Evolutionary conservation across 2,113 vertebrate species (phyloP), one percentile per base, ranked within the genome.

Genomic region (Oophaga pumilio): DNA sequence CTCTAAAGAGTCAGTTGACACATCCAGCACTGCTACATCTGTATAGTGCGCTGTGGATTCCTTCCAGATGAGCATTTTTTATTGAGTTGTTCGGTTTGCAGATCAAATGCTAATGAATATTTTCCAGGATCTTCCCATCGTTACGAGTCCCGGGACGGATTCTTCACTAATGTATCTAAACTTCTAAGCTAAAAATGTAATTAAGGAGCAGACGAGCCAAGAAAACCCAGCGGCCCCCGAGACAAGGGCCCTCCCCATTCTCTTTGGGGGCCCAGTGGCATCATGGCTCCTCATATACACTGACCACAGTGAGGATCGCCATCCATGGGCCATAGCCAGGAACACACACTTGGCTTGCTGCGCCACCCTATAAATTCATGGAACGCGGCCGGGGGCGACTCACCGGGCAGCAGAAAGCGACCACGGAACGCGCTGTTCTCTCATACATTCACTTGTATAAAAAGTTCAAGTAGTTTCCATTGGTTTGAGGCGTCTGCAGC

Each of bases 81-180:
- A 43, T 43, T 20, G 71, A 6, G 17, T 15, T 43, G 18, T 7
- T 7, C 69, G 1, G 28, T 8, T 43, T 17, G 28, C 15, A 76
- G 14, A 76, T n/a, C 74, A 76, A 53, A 52, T 76, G 74, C 22
- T 52, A 76, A 76, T 53, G 18, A 53, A 76, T 12, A 9, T n/a
- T 53, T 76, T 53, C 74, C 74, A n/a, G 8, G 71, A 76, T 76
- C 74, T 76, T 76, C 74, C 49, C 74, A 53, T 76, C 71, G 12
- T 76, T 76, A 4, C 71, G 2, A 8, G 33, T 76, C 50, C 2
- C 9, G 8, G 14, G 71, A 17, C 49, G 73, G 49, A 76, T 76
- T 76, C 49, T 76, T 50, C 8, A 6, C 18, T 76, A 11, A 76
- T 22, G 73, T 5, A 22, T 20, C 73, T 52, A 22, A 20, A 74